Evolutionary conservation across 2,113 vertebrate species (phyloP).

Genomic region (Podarcis muralis): DNA sequence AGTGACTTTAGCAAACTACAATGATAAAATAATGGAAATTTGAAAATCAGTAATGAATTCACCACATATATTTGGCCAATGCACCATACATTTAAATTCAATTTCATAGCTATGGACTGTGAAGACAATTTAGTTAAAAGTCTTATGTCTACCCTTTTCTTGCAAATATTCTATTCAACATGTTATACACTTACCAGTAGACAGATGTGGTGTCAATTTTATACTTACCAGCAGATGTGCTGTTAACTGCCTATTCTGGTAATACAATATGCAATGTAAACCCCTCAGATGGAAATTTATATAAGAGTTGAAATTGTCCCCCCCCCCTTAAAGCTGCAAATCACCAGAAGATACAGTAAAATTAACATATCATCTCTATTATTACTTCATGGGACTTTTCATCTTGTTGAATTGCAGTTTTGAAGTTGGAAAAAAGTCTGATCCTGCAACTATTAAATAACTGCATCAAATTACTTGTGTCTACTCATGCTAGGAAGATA

Average conservation of each 20-base stretch:
- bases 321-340: background rate
- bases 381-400: conserved; percentile 7
- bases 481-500: background rate
- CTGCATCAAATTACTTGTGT: background rate
- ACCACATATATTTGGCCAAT: background rate
- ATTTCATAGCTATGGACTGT: conserved; percentile 7
- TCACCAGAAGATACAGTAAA: background rate
- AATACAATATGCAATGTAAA: background rate
- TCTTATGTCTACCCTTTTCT: background rate
- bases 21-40: background rate
- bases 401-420: conserved; percentile 20
- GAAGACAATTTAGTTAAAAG: conserved; percentile 7
- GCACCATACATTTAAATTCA: background rate
- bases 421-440: background rate
- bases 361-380: conserved; percentile 21
- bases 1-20: background rate
- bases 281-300: conserved; percentile 22
- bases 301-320: background rate
- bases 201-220: accelerated
- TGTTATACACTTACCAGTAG: background rate
- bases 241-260: background rate
- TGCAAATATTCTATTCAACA: background rate
- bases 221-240: conserved; percentile 24
- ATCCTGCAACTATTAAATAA: background rate
- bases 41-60: background rate